These are phyloP conservation scores for Diorhabda carinulata DNA, from an alignment of 1,140 invertebrate species.

Conservation along the genomic window DNA sequence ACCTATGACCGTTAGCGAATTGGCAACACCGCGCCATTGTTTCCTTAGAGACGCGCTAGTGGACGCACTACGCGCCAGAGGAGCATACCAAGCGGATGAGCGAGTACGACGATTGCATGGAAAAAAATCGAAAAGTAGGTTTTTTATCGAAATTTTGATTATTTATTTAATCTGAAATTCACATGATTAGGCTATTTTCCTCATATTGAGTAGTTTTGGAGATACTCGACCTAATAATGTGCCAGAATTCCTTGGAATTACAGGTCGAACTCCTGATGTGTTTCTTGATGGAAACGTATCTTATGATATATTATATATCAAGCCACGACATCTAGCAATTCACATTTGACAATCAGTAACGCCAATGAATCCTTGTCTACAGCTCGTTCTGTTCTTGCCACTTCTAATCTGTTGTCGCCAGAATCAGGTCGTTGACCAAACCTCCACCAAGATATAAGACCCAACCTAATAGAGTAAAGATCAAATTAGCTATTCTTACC, in stretches of 20 bases:
- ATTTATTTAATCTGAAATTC: neutral
- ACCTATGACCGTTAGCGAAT: neutral
- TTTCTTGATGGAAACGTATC: neutral
- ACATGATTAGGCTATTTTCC: neutral
- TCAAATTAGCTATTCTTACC: constrained; percentile 1
- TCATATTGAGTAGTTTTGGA: neutral
- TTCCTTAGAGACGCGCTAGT: neutral
- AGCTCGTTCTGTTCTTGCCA: constrained; percentile 1
- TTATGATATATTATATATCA: neutral
- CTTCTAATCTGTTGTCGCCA: neutral
- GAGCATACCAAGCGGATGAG: neutral
- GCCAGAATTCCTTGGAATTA: neutral
- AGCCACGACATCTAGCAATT: constrained; percentile 5
- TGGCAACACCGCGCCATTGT: neutral
- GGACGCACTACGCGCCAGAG: neutral
- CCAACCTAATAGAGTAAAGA: constrained; percentile 3
- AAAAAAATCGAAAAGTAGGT: neutral
- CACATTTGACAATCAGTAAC: neutral
- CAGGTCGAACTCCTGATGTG: neutral
- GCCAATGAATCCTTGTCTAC: neutral
- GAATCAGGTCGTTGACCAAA: neutral
- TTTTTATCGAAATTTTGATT: neutral
- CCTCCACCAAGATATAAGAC: neutral
- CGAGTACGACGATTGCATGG: neutral
- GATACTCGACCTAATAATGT: constrained; percentile 12